These are phyloP conservation scores for Mercenaria mercenaria DNA, from an alignment of 1,140 invertebrate genomes.

Conservation along the genomic window DNA sequence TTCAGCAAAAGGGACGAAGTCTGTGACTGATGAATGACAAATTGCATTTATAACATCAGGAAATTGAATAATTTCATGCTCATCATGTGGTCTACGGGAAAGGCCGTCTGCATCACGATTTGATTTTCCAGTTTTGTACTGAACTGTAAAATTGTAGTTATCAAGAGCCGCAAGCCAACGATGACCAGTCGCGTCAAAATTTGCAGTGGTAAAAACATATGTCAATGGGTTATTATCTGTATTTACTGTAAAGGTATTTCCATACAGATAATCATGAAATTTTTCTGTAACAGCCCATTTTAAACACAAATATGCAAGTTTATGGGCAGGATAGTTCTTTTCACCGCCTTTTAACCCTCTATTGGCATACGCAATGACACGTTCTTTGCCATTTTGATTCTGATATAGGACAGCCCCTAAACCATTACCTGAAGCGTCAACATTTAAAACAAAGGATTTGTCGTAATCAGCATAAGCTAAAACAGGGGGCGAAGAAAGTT, in stretches of 20 bases:
- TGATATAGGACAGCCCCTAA: constrained; percentile 40
- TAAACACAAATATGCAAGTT: constrained; percentile 60
- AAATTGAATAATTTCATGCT: neutral
- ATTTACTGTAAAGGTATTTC: constrained; percentile 50
- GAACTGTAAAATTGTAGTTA: constrained; percentile 61
- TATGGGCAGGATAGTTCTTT: constrained; percentile 44
- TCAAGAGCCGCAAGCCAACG: constrained; percentile 58
- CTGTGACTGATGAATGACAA: neutral
- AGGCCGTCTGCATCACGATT: constrained; percentile 69
- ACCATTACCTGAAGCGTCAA: constrained; percentile 6
- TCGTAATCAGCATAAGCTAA: too few relatives aligned
- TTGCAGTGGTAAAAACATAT: constrained; percentile 65
- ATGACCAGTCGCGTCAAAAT: constrained; percentile 68
- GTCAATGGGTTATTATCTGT: constrained; percentile 76
- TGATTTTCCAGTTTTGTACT: constrained; percentile 55
- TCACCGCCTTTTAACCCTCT: constrained; percentile 7
- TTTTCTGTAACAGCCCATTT: constrained; percentile 69
- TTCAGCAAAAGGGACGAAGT: neutral
- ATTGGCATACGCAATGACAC: constrained; percentile 49
- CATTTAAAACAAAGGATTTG: constrained; percentile 10
- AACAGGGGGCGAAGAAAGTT: too few relatives aligned
- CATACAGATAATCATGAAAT: constrained; percentile 71
- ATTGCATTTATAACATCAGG: neutral
- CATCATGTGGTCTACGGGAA: constrained; percentile 25
- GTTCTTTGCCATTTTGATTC: neutral